phyloP scores from a whole-genome alignment of 2,888 invertebrate species.

The Acleris literana region DNA sequence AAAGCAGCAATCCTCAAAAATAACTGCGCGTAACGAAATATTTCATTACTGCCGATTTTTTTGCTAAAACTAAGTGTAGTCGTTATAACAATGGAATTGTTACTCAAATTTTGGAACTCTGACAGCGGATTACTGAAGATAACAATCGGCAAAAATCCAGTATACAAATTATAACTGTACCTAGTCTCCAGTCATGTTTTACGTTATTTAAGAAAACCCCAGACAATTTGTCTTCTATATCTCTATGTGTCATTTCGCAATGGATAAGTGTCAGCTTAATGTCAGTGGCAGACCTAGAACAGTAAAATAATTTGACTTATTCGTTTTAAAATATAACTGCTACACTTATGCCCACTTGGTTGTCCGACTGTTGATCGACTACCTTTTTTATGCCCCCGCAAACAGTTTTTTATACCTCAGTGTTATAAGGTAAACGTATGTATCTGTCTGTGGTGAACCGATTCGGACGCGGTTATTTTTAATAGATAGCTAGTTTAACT shows the following conservation, averaged over 20 bases:
- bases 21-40: conserved; percentile 8
- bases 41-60: conserved; percentile 3
- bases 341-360: too few species aligned
- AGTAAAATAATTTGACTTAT: too few species aligned
- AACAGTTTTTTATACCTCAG: too few species aligned
- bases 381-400: too few species aligned
- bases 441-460: too few species aligned
- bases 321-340: too few species aligned
- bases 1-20: conserved; percentile 4
- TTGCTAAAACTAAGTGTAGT: neutral
- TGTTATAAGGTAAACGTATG: too few species aligned
- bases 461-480: too few species aligned
- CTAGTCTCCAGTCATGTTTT: neutral
- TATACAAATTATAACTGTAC: conserved; percentile 9
- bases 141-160: conserved; percentile 1
- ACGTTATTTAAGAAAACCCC: neutral
- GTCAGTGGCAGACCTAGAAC: too few species aligned
- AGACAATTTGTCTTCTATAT: too few species aligned
- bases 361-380: too few species aligned
- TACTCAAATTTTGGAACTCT: neutral
- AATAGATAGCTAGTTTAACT: too few species aligned
- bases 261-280: neutral
- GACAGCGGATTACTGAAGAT: conserved; percentile 3
- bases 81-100: neutral
- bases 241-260: neutral